phyloP scores from a whole-genome alignment of 2,888 invertebrate species.

The Pogonocherus hispidulus region DNA sequence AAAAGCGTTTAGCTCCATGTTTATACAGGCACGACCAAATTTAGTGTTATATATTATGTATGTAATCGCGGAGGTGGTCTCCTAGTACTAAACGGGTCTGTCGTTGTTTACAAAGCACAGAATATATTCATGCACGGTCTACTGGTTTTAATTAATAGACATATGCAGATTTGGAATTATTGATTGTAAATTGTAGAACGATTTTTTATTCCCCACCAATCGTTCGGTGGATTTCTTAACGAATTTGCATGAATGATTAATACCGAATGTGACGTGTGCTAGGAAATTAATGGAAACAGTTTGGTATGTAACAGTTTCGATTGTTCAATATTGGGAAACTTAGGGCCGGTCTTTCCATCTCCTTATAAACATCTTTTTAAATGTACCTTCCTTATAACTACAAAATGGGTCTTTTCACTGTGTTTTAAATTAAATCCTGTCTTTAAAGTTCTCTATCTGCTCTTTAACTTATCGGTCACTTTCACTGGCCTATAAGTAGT shows the following conservation, averaged over 20 bases:
- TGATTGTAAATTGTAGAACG: not conserved
- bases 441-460: too few species aligned
- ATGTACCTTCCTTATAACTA: too few species aligned
- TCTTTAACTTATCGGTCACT: too few species aligned
- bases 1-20: constrained; percentile 16
- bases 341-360: too few species aligned
- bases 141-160: constrained; percentile 12
- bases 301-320: not conserved
- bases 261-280: not conserved
- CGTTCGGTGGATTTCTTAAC: not conserved
- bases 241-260: not conserved
- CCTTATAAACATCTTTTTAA: too few species aligned
- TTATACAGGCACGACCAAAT: constrained; percentile 24
- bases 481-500: too few species aligned
- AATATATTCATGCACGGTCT: constrained; percentile 15
- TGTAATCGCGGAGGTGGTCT: constrained; percentile 21
- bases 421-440: too few species aligned
- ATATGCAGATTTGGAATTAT: constrained; percentile 10
- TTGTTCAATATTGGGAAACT: too few species aligned
- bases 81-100: constrained; percentile 14
- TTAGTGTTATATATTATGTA: constrained; percentile 22
- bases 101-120: constrained; percentile 9
- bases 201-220: not conserved
- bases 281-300: not conserved
- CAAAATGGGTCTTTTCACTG: too few species aligned